phyloP scores from a whole-genome alignment of 2,797 vertebrate species.

The Petrocephalus schoutedeni region DNA sequence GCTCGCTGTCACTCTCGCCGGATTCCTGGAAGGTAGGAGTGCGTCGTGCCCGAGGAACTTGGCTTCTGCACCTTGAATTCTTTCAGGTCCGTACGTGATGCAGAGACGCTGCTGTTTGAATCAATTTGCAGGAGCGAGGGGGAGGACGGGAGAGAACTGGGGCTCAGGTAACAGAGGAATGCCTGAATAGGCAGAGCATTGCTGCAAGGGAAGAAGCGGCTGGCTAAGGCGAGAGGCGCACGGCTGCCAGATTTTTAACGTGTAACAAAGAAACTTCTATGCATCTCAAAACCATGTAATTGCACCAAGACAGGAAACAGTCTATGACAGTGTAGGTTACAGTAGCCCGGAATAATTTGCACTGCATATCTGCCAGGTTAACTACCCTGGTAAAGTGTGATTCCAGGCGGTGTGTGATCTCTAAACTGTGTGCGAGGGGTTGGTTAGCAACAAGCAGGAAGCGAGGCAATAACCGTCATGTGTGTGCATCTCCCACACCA shows the following conservation, averaged over 20 bases:
- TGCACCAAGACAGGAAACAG: conserved; percentile 24
- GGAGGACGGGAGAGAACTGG: conserved; percentile 42
- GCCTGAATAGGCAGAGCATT: conserved; percentile 24
- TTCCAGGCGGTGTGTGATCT: background rate
- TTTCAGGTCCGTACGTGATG: conserved; percentile 23
- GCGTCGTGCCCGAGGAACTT: conserved; percentile 34
- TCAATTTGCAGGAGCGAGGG: conserved; percentile 32
- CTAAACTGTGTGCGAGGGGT: background rate
- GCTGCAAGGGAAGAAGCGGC: background rate
- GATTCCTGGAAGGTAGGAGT: conserved; percentile 70
- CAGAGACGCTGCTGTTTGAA: conserved; percentile 12
- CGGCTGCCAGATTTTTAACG: conserved; percentile 43
- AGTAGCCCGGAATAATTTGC: background rate
- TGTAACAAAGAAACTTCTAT: conserved; percentile 36
- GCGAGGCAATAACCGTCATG: background rate
- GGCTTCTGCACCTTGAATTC: background rate
- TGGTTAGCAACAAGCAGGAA: background rate
- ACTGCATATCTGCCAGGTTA: background rate
- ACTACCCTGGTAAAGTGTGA: background rate
- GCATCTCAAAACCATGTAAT: conserved; percentile 37
- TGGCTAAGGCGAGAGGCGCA: background rate
- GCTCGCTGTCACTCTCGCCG: conserved; percentile 60
- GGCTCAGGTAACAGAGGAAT: conserved; percentile 32
- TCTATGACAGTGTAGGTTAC: background rate
- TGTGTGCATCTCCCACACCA: background rate